These are phyloP conservation scores for Cotesia congregata DNA, from an alignment of 2,888 invertebrate genomes.

Conservation along the genomic window DNA sequence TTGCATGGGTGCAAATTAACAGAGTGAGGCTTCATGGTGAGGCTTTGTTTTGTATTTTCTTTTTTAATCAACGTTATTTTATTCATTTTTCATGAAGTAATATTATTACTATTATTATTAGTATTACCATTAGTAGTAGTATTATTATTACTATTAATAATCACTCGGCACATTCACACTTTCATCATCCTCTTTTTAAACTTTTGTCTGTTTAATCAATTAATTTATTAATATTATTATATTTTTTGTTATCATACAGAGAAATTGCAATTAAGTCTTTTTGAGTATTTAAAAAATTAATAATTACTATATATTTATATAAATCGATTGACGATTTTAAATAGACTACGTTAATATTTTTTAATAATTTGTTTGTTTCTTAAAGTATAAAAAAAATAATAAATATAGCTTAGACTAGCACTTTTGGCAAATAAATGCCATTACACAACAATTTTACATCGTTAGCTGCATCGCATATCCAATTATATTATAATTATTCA, in stretches of 20 bases:
- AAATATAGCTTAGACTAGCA: constrained; percentile 67
- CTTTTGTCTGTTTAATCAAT: not conserved
- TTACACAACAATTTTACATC: constrained; percentile 51
- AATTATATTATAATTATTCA: constrained; percentile 53
- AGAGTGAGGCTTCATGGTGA: constrained; percentile 15
- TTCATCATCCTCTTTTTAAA: not conserved
- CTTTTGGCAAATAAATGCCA: constrained; percentile 58
- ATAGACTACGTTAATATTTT: constrained; percentile 26
- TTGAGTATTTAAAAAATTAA: constrained; percentile 23
- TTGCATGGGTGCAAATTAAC: constrained; percentile 18
- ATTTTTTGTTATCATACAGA: constrained; percentile 4
- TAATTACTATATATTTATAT: not conserved
- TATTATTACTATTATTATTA: too few species aligned
- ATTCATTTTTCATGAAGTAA: constrained; percentile 3
- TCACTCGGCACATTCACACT: constrained; percentile 16
- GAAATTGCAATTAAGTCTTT: constrained; percentile 18
- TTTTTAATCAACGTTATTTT: not conserved
- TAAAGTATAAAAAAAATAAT: constrained; percentile 63
- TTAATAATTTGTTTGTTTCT: constrained; percentile 26
- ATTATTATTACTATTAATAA: not conserved
- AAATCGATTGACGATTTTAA: constrained; percentile 13
- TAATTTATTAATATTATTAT: constrained; percentile 1
- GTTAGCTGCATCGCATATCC: constrained; percentile 64
- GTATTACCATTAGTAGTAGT: too few species aligned
- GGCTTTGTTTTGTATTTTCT: not conserved